Conservation (phyloP, 2,113 vertebrate species). For the Pedetes capensis region DNA sequence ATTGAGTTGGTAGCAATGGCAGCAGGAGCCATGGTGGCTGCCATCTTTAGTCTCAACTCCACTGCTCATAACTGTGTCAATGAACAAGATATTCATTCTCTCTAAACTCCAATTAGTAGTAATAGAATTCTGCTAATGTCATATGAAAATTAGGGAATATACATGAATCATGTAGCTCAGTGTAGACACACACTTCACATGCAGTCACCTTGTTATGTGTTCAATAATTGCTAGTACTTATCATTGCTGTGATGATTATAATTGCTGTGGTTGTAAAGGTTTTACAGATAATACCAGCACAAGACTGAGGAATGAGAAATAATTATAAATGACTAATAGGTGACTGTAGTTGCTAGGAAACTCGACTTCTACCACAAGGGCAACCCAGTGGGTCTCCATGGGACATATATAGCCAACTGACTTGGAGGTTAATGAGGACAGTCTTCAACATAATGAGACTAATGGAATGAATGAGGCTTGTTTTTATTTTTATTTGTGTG, state of each 20-base stretch:
- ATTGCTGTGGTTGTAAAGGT: conserved; percentile 18
- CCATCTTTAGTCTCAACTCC: not conserved
- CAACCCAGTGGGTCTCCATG: not conserved
- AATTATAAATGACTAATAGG: conserved; percentile 22
- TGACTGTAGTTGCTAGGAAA: not conserved
- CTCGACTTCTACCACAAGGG: conserved; percentile 1
- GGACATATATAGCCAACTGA: not conserved
- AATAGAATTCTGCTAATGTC: not conserved
- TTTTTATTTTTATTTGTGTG: not conserved
- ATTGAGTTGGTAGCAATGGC: not conserved
- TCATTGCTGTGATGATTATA: not conserved
- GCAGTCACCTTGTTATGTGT: not conserved
- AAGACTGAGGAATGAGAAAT: conserved; percentile 2
- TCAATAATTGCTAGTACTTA: not conserved
- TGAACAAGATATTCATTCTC: not conserved
- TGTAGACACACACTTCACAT: not conserved
- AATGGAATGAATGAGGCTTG: not conserved
- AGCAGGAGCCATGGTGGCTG: not conserved
- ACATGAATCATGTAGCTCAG: not conserved
- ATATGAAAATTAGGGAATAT: not conserved
- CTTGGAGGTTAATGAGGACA: not conserved
- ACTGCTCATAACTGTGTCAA: not conserved
- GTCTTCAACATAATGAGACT: not conserved
- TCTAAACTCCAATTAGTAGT: not conserved
- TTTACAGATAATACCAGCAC: not conserved